Percentiles rank a stretch among this genome's conserved stretches.
Evolutionary conservation across 2,888 invertebrate species (phyloP).

Genomic region (Colletes collaris): DNA sequence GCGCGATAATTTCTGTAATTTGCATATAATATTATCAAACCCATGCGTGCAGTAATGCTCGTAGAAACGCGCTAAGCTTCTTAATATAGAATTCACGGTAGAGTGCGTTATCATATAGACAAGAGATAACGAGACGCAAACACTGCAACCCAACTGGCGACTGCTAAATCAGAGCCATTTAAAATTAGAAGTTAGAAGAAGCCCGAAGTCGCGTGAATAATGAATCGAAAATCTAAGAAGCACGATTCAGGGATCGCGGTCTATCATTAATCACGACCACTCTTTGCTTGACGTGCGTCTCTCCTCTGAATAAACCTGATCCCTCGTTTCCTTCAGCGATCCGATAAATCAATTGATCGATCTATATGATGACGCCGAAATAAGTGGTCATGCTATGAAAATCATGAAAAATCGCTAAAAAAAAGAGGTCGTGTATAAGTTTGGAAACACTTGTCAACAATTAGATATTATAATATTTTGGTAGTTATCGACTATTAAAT

Average conservation of each 20-base stretch:
- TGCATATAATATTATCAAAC: background rate
- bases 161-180: conserved; percentile 49
- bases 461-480: too few species aligned
- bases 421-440: too few species aligned
- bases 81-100: conserved; percentile 14
- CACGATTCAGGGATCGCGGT: background rate
- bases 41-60: background rate
- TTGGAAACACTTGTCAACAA: too few species aligned
- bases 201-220: conserved; percentile 17
- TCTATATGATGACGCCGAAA: too few species aligned
- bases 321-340: too few species aligned
- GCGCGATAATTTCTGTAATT: conserved; percentile 10
- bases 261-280: conserved; percentile 13
- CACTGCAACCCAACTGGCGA: conserved; percentile 11
- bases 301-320: too few species aligned
- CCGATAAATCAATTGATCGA: too few species aligned
- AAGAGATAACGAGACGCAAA: conserved; percentile 25
- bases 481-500: too few species aligned
- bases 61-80: background rate
- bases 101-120: conserved; percentile 24
- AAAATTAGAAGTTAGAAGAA: conserved; percentile 45
- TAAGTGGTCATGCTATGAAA: too few species aligned
- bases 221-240: conserved; percentile 30
- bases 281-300: too few species aligned
- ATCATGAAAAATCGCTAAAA: too few species aligned